Evolutionary conservation across 2,888 invertebrate species (phyloP).

Genomic region (Ochropacha duplaris): DNA sequence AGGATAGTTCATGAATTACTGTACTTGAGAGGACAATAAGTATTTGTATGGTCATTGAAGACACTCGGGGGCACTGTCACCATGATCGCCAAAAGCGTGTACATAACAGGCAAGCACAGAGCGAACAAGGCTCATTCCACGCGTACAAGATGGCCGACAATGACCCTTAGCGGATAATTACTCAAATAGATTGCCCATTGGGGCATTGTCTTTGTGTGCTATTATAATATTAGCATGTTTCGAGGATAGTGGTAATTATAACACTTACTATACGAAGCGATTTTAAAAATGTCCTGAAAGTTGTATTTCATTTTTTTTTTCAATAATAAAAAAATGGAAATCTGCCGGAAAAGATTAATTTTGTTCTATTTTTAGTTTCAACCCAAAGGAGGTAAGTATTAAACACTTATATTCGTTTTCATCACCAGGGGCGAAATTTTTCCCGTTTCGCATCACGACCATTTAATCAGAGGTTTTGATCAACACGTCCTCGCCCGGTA

Average conservation of each 20-base stretch:
- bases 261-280: slow-evolving; percentile 13
- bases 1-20: slow-evolving; percentile 38
- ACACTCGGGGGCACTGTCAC: slow-evolving; percentile 59
- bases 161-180: slow-evolving; percentile 82
- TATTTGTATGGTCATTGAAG: slow-evolving; percentile 60
- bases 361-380: no score
- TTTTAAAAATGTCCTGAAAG: neutral
- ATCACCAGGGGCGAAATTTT: slow-evolving; percentile 46
- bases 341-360: no score
- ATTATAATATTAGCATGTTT: slow-evolving; percentile 65
- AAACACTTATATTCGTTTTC: slow-evolving; percentile 18
- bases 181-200: slow-evolving; percentile 83
- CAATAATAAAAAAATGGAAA: no score
- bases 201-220: slow-evolving; percentile 75
- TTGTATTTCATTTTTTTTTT: no score
- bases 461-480: slow-evolving; percentile 79
- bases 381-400: neutral
- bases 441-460: slow-evolving; percentile 61
- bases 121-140: slow-evolving; percentile 78
- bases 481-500: slow-evolving; percentile 81
- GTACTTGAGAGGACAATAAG: slow-evolving; percentile 47
- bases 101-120: slow-evolving; percentile 69
- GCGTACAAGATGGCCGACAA: slow-evolving; percentile 81
- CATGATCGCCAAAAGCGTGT: slow-evolving; percentile 66
- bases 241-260: slow-evolving; percentile 50